Conservation (phyloP, 2,888 invertebrate genomes). For the Syrphus vitripennis region DNA sequence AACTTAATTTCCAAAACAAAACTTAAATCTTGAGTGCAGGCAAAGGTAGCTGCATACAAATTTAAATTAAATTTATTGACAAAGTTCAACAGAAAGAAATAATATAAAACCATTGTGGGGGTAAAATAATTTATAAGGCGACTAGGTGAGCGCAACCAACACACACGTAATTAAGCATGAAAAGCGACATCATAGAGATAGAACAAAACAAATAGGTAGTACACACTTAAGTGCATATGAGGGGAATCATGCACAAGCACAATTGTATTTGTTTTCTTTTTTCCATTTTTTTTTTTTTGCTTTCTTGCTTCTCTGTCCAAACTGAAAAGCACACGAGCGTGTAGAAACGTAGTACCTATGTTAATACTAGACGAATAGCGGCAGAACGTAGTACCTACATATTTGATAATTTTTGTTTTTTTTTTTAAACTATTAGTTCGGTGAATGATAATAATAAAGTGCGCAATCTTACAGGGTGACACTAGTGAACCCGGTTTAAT, state of each 20-base stretch:
- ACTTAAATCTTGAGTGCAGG: too few species aligned
- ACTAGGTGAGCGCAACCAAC: constrained; percentile 43
- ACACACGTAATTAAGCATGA: neutral
- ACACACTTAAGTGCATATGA: constrained; percentile 32
- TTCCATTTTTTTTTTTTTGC: neutral
- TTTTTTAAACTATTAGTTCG: constrained; percentile 35
- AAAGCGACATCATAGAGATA: neutral
- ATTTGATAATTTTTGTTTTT: neutral
- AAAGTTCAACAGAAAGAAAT: constrained; percentile 1
- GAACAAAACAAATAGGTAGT: constrained; percentile 28
- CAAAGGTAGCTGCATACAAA: neutral
- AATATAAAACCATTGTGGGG: constrained; percentile 36
- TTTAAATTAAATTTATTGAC: neutral
- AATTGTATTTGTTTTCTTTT: constrained; percentile 12
- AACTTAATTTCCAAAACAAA: too few species aligned
- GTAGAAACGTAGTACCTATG: neutral
- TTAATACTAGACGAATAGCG: neutral
- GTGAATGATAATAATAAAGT: constrained; percentile 37
- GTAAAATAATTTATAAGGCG: constrained; percentile 32
- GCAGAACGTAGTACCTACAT: neutral
- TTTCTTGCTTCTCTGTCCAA: constrained; percentile 1
- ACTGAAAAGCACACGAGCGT: constrained; percentile 30
- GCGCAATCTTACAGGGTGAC: constrained; percentile 30
- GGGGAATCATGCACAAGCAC: constrained; percentile 24
- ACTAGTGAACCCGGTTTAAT: neutral